Conservation (phyloP, 2,113 vertebrate genomes). For the Trichomycterus rosablanca region DNA sequence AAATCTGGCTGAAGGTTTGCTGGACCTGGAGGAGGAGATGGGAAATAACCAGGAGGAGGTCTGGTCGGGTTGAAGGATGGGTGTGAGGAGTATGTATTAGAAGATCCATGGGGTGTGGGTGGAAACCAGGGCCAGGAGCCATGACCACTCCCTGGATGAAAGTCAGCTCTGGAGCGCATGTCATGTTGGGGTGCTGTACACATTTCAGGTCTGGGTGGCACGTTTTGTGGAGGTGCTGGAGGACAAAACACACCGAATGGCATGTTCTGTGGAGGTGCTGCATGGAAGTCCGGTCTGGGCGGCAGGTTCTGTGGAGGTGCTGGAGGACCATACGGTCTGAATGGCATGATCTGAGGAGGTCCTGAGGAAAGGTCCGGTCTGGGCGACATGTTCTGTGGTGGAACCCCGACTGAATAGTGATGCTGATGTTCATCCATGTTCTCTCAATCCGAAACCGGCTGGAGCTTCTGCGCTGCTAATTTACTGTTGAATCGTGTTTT, state of each 20-base stretch:
- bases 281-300: not conserved
- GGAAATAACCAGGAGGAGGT: slow-evolving; percentile 47
- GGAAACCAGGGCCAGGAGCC: slow-evolving; percentile 19
- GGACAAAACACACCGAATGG: no score
- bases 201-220: not conserved
- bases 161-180: slow-evolving; percentile 31
- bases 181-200: not conserved
- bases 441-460: no score
- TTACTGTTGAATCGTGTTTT: not conserved
- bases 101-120: not conserved
- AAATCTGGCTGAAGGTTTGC: not conserved
- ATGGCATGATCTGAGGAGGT: not conserved
- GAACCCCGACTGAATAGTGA: not conserved
- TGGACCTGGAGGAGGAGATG: not conserved
- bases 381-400: not conserved
- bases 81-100: slow-evolving; percentile 9
- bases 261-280: not conserved
- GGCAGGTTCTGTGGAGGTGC: not conserved
- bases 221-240: not conserved
- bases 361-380: not conserved
- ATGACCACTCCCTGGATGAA: slow-evolving; percentile 6
- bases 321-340: no score
- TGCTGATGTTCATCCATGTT: not conserved
- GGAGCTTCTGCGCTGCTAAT: not conserved
- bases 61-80: slow-evolving; percentile 50